Evolutionary conservation across 2,797 vertebrate genomes (phyloP), one percentile per base, ranked within the genome.

Genomic region (Gymnoscopelus microlampas): DNA sequence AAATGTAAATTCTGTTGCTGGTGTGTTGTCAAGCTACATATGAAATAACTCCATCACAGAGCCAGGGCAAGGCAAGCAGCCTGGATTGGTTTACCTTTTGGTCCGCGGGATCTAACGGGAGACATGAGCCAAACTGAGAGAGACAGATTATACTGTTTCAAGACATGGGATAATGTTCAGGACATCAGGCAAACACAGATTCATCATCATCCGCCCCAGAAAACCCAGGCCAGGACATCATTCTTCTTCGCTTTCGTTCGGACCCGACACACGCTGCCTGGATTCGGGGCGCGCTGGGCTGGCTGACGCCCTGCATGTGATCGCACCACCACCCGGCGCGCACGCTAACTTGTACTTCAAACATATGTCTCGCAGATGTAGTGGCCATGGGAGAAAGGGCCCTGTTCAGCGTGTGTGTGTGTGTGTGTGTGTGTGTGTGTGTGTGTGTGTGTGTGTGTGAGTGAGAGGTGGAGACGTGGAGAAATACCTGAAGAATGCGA

Each of bases 401-500:
- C 71, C 82, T 86, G 76, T 73, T 47, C 15, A 13, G 39, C 47
- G 58, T 60, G 58, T 60, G 58, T 60, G 14, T 57, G 58, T 60
- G 58, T 44, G 57, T 59, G 10, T 60, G 35, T 48, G 19, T 11
- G 10, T 24, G 44, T n/a, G 29, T 14, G 57, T 35, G 57, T 59
- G 67, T 68, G 58, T 85, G 77, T 86, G 66, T 77, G 63, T 71
- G 51, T 82, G 48, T 74, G 63, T 62, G 60, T 3, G 68, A 10
- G 61, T 32, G 66, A 68, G 57, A 13, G 72, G 81, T 70, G 51
- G 85, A 81, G 85, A 82, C 70, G 78, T 1, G 64, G 60, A 73
- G 80, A 90, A 88, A 84, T 91, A 92, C 89, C 87, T 92, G 85
- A 90, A 86, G 89, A 92, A 90, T 86, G 87, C 79, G 89, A 91